Evolutionary conservation across 2,113 vertebrate genomes (phyloP).

Genomic region (Crotalus tigris): DNA sequence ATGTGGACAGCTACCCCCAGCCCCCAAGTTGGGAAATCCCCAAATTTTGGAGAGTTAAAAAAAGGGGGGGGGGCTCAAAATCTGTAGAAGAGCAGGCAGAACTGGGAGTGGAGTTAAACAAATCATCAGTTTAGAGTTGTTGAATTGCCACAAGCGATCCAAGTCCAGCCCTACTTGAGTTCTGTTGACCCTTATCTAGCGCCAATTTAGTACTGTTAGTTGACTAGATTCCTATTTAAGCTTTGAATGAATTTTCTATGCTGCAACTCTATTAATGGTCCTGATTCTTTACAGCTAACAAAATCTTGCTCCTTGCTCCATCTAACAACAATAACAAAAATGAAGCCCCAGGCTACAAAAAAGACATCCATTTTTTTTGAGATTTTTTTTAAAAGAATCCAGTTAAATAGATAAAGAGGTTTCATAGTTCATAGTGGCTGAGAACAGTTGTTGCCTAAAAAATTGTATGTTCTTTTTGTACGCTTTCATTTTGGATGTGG

Average conservation of each 20-base stretch:
- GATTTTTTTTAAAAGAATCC: not conserved
- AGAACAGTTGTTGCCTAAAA: not conserved
- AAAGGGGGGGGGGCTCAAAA: not conserved
- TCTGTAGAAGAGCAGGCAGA: not conserved
- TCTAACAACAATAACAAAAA: not conserved
- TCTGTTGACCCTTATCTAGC: not conserved
- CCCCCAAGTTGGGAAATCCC: not conserved
- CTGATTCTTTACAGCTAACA: not conserved
- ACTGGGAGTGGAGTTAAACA: not conserved
- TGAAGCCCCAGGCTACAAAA: not conserved
- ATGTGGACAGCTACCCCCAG: not conserved
- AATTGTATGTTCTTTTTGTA: not conserved
- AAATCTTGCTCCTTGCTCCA: not conserved
- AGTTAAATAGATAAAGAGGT: not conserved
- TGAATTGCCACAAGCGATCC: not conserved
- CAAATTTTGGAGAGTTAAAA: not conserved
- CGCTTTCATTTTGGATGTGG: not conserved
- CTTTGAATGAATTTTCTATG: not conserved
- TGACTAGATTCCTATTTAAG: not conserved
- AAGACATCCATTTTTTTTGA: not conserved
- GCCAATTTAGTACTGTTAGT: not conserved
- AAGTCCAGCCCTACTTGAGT: not conserved
- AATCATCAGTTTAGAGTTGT: not conserved
- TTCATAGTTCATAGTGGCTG: not conserved
- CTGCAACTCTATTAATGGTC: not conserved